phyloP scores from a whole-genome alignment of 2,797 vertebrate genomes.

The Cichlasoma orientale region DNA sequence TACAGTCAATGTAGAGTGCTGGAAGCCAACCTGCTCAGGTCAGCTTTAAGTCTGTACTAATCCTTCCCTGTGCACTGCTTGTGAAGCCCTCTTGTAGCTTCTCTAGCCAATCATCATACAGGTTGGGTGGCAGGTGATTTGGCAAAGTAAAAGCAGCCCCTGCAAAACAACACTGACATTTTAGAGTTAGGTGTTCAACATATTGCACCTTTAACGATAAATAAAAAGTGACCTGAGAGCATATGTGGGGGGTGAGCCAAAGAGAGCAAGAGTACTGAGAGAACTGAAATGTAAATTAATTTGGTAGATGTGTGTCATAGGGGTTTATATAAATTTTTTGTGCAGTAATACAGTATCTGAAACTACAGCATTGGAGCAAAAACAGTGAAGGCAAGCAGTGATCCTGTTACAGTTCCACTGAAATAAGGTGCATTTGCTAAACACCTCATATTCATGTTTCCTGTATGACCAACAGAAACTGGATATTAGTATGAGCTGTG shows the following conservation, averaged over 20 bases:
- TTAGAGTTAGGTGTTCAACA: neutral
- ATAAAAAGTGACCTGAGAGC: slow-evolving; percentile 47
- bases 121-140: neutral
- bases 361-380: slow-evolving; percentile 8
- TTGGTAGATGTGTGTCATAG: slow-evolving; percentile 19
- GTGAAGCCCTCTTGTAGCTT: too few relatives aligned
- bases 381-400: slow-evolving; percentile 5
- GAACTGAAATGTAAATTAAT: slow-evolving; percentile 9
- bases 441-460: neutral
- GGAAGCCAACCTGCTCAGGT: neutral
- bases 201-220: slow-evolving; percentile 12
- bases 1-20: neutral
- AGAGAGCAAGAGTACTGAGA: slow-evolving; percentile 4
- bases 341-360: slow-evolving; percentile 9
- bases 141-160: neutral
- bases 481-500: neutral
- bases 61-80: neutral
- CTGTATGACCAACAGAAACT: slow-evolving; percentile 1
- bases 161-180: neutral
- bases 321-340: too few relatives aligned
- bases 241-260: neutral
- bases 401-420: neutral
- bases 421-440: slow-evolving; percentile 14
- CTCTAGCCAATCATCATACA: too few relatives aligned
- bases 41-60: neutral